These are phyloP conservation scores for Eretmocerus hayati DNA, from an alignment of 2,888 invertebrate species.

Conservation along the genomic window DNA sequence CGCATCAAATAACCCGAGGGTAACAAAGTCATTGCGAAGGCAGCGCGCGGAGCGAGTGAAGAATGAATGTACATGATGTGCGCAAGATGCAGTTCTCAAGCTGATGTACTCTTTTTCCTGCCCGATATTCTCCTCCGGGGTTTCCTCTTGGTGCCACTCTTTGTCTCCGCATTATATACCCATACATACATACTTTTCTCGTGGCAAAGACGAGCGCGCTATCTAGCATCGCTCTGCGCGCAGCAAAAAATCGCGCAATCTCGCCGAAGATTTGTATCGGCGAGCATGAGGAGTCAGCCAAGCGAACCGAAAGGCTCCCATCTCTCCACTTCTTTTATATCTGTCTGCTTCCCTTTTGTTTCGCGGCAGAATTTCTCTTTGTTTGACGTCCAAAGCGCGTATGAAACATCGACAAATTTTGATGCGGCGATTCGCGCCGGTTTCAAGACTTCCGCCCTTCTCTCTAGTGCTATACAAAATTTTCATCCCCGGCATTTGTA, in stretches of 20 bases:
- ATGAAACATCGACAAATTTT: slow-evolving; percentile 4
- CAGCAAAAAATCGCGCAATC: slow-evolving; percentile 20
- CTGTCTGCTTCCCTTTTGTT: slow-evolving; percentile 15
- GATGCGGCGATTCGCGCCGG: background rate
- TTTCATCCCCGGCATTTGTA: too few relatives aligned
- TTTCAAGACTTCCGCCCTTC: too few relatives aligned
- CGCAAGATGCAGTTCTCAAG: too few relatives aligned
- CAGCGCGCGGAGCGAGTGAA: background rate
- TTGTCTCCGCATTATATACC: too few relatives aligned
- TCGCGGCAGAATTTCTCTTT: slow-evolving; percentile 18
- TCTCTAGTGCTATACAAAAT: too few relatives aligned
- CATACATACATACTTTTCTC: too few relatives aligned
- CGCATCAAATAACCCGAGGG: background rate
- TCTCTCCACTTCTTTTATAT: too few relatives aligned
- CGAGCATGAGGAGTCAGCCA: slow-evolving; percentile 18
- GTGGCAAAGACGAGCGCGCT: background rate
- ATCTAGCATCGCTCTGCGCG: background rate
- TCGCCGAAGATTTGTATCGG: slow-evolving; percentile 26
- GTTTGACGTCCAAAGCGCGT: slow-evolving; percentile 11
- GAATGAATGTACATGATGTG: background rate
- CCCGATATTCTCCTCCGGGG: background rate
- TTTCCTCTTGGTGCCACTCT: background rate
- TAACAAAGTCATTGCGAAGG: background rate
- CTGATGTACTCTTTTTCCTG: too few relatives aligned
- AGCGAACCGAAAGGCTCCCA: too few relatives aligned